Conservation (phyloP, 2,888 invertebrate species). For the Sthenelais limicola region DNA sequence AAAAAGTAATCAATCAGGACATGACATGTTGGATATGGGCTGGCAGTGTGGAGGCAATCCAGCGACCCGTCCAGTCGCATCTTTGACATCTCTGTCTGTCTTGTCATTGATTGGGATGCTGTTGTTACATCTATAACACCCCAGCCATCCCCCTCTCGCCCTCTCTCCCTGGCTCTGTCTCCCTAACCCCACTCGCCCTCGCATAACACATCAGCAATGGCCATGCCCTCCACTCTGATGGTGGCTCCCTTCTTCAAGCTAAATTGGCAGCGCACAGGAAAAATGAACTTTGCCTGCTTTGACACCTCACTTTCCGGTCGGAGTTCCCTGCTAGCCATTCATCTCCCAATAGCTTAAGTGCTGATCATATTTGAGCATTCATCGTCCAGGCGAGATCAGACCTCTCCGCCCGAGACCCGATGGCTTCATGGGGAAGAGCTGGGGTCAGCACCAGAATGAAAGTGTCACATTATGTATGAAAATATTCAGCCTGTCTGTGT, state of each 20-base stretch:
- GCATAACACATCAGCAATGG: too few relatives aligned
- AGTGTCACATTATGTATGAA: too few relatives aligned
- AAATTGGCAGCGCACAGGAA: not conserved
- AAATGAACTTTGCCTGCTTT: slow-evolving; percentile 6
- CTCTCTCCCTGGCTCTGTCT: not conserved
- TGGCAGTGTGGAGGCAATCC: too few relatives aligned
- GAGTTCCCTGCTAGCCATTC: not conserved
- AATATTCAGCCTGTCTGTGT: too few relatives aligned
- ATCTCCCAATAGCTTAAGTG: not conserved
- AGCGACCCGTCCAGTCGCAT: slow-evolving; percentile 15
- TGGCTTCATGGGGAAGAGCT: too few relatives aligned
- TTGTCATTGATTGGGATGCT: slow-evolving; percentile 37
- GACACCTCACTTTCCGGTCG: slow-evolving; percentile 5
- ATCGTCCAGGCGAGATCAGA: too few relatives aligned
- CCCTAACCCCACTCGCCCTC: not conserved
- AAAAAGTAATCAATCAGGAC: slow-evolving; percentile 36
- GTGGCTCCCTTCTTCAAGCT: too few relatives aligned
- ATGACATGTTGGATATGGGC: slow-evolving; percentile 28
- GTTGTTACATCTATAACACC: not conserved
- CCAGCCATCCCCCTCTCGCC: slow-evolving; percentile 2
- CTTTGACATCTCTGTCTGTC: slow-evolving; percentile 15
- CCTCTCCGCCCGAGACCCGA: too few relatives aligned
- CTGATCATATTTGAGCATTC: slow-evolving; percentile 34
- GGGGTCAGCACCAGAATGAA: too few relatives aligned
- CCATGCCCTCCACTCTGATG: too few relatives aligned